Conservation (phyloP, 2,888 invertebrate genomes). For the Pogonocherus hispidulus region DNA sequence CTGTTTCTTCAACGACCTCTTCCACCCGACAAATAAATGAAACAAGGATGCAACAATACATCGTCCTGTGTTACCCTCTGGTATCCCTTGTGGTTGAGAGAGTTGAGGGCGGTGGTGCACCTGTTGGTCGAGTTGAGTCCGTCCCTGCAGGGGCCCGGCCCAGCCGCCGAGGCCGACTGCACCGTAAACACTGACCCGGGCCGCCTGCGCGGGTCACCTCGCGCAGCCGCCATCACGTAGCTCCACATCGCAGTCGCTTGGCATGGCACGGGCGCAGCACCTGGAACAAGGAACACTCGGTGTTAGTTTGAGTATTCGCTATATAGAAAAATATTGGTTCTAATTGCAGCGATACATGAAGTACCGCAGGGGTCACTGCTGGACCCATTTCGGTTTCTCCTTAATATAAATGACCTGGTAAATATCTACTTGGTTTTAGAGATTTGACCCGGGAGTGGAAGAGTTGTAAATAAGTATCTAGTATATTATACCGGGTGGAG, state of each 20-base stretch:
- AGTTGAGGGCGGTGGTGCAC: constrained; percentile 44
- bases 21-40: neutral
- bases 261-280: constrained; percentile 54
- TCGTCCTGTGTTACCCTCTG: constrained; percentile 22
- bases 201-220: constrained; percentile 73
- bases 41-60: neutral
- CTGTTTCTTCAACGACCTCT: neutral
- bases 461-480: too few species aligned
- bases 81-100: constrained; percentile 20
- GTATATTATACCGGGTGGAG: too few species aligned
- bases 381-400: too few species aligned
- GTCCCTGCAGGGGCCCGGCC: constrained; percentile 64
- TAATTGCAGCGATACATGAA: too few species aligned
- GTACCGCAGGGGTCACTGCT: too few species aligned
- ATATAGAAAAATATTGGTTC: too few species aligned
- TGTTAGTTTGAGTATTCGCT: constrained; percentile 24
- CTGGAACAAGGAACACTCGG: constrained; percentile 43
- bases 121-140: constrained; percentile 51
- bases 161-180: constrained; percentile 57
- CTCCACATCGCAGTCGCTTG: constrained; percentile 77
- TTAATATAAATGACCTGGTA: too few species aligned
- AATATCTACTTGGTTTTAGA: too few species aligned
- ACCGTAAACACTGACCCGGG: constrained; percentile 64
- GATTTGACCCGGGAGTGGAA: too few species aligned
- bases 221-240: constrained; percentile 80